Evolutionary conservation across 2,888 invertebrate genomes (phyloP).

Genomic region (Spodoptera picta): DNA sequence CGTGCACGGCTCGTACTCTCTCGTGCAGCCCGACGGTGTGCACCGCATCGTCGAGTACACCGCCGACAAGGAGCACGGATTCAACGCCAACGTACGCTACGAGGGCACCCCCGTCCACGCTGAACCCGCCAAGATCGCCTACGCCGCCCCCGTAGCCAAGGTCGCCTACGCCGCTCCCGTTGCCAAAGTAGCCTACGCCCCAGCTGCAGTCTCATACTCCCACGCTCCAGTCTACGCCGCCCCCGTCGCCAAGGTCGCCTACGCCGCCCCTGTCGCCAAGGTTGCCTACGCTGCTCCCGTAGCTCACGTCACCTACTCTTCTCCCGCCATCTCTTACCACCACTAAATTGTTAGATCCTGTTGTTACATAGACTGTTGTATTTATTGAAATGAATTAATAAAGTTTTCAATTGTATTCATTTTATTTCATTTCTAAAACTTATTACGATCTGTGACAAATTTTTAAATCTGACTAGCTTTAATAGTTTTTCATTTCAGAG

Average conservation of each 20-base stretch:
- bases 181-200: conserved; percentile 50
- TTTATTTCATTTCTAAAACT: no score
- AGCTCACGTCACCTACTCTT: conserved; percentile 61
- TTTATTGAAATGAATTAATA: conserved; percentile 59
- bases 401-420: no score
- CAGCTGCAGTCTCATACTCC: conserved; percentile 55
- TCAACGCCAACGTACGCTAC: conserved; percentile 83
- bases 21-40: conserved; percentile 84
- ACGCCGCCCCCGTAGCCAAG: conserved; percentile 60
- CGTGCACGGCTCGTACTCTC: conserved; percentile 84
- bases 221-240: conserved; percentile 53
- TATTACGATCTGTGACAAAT: no score
- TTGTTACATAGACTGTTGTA: conserved; percentile 55
- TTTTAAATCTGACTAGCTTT: no score
- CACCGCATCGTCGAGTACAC: conserved; percentile 84
- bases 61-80: conserved; percentile 79
- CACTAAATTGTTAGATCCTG: conserved; percentile 66
- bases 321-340: conserved; percentile 79
- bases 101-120: conserved; percentile 73
- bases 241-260: conserved; percentile 51
- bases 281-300: conserved; percentile 57
- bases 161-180: conserved; percentile 51
- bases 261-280: conserved; percentile 58
- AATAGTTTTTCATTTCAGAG: no score
- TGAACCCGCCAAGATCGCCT: conserved; percentile 54